Base-by-base conservation (phyloP, 2,113 vertebrate species). In the Sinosuthora webbiana region DNA sequence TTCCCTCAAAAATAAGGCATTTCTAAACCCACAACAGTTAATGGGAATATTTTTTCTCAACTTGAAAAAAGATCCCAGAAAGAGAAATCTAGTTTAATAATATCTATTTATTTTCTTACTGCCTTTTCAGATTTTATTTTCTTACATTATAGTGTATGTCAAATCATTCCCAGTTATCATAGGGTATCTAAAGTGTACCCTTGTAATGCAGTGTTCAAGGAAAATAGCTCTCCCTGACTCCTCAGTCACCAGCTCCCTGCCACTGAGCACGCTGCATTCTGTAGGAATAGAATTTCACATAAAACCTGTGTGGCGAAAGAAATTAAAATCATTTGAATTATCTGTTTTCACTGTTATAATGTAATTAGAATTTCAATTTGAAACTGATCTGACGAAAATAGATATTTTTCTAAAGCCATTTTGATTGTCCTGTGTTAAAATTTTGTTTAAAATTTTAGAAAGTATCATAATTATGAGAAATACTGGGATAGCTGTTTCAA, bases 221-320 rank as follows among this genome's bases (percentile, higher is more conserved):
- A 56, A 42, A 83, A 45, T 3, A 41, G 25, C 3, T 59, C 9
- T 79, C n/a, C 33, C 41, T 64, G 63, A 13, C 35, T 17, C 21
- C 17, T 59, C 37, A 64, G 22, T 52, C 30, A 89, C 22, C 47
- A 68, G 8, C 3, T 83, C 57, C 35, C 47, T 56, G 39, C 13
- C 1, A 1, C 15, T 78, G 17, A 84, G 44, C 0, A 2, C 13
- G 6, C 60, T 87, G 9, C 10, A 21, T 31, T 42, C 14, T 49
- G 2, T 53, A 71, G 49, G 35, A 75, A 76, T 2, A 75, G 25
- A n/a, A 73, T 75, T 81, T 78, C 39, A 47, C 15, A n/a, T 20
- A 63, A 67, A 47, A 35, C 7, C 19, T 42, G n/a, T 41, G 20
- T 30, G 27, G 24, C 12, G 71, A 74, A 81, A 67, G 5, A 53